These are phyloP conservation scores for Drosophila kurseongensis DNA, from an alignment of 1,140 invertebrate species.

Conservation along the genomic window DNA sequence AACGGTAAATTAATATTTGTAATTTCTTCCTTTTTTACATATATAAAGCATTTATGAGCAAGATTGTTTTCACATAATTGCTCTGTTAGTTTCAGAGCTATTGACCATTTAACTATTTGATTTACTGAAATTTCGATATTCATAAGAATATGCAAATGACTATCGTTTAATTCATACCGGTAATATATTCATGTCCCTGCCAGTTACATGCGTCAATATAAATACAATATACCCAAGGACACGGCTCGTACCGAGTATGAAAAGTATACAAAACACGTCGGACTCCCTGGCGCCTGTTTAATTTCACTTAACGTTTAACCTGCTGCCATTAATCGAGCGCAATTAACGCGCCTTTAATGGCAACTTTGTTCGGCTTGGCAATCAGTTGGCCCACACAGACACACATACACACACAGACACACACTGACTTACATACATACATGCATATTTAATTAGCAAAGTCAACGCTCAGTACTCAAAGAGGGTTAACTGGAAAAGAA, in stretches of 20 bases:
- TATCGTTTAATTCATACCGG: conserved; percentile 12
- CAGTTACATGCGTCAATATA: conserved; percentile 20
- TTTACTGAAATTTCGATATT: conserved; percentile 4
- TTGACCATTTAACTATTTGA: conserved; percentile 15
- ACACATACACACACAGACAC: conserved; percentile 3
- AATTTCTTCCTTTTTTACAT: too few relatives aligned
- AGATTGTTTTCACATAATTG: too few relatives aligned
- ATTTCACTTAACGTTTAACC: conserved; percentile 82
- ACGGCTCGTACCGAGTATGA: conserved; percentile 5
- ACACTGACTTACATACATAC: conserved; percentile 26
- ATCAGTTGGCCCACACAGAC: conserved; percentile 17
- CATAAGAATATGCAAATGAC: conserved; percentile 18
- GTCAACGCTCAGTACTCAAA: conserved; percentile 56
- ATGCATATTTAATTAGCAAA: conserved; percentile 80
- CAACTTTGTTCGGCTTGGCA: conserved; percentile 38
- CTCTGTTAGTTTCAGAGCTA: neutral
- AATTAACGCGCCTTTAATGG: conserved; percentile 81
- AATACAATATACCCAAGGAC: conserved; percentile 16
- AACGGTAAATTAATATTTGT: too few relatives aligned
- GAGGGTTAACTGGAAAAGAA: conserved; percentile 26
- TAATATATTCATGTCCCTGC: conserved; percentile 28
- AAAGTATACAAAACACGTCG: conserved; percentile 46
- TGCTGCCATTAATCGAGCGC: conserved; percentile 81
- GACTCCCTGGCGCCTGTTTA: conserved; percentile 74
- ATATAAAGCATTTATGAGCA: too few relatives aligned